These are phyloP conservation scores for Gadus chalcogrammus DNA, from an alignment of 2,113 vertebrate species.

Conservation along the genomic window DNA sequence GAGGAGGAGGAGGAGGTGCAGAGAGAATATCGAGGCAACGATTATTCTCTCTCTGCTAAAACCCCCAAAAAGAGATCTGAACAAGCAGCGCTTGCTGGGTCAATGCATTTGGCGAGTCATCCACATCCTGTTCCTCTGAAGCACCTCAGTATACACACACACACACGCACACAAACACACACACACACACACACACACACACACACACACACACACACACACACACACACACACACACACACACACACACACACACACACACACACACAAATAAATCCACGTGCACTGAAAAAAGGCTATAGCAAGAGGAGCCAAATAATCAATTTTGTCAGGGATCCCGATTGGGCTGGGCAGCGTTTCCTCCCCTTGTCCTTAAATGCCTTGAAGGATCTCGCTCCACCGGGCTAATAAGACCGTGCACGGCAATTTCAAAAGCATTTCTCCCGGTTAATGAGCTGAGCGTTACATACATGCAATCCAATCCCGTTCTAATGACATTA, in stretches of 20 bases:
- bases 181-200: not conserved
- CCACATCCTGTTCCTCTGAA: constrained; percentile 46
- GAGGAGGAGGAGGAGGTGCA: constrained; percentile 27
- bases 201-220: not conserved
- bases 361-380: constrained; percentile 52
- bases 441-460: constrained; percentile 28
- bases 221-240: not conserved
- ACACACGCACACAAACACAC: too few species aligned
- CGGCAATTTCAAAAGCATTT: constrained; percentile 48
- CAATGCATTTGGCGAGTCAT: constrained; percentile 64
- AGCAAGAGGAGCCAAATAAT: constrained; percentile 60
- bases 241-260: not conserved
- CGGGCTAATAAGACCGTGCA: constrained; percentile 38
- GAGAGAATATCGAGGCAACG: constrained; percentile 50
- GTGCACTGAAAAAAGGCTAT: constrained; percentile 32
- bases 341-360: constrained; percentile 51
- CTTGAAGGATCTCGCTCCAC: constrained; percentile 53
- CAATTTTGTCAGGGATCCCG: constrained; percentile 64
- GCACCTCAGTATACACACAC: constrained; percentile 4
- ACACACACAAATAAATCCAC: not conserved
- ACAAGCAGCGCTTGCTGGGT: constrained; percentile 61
- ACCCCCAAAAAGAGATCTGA: constrained; percentile 60
- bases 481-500: not conserved
- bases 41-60: constrained; percentile 64
- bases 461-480: too few species aligned